Conservation (phyloP, 2,797 vertebrate species). For the Aplochiton taeniatus region DNA sequence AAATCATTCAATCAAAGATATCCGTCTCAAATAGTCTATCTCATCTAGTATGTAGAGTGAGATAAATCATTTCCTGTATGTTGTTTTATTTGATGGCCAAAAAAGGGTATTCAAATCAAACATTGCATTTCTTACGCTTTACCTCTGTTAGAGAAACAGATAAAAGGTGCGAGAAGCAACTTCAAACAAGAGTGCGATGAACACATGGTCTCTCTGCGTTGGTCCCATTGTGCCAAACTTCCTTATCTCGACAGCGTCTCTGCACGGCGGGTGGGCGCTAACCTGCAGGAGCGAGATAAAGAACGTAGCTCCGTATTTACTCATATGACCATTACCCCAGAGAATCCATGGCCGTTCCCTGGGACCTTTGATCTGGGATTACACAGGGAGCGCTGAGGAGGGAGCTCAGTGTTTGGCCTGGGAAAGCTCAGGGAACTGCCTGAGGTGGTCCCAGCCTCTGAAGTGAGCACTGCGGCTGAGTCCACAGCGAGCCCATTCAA, state of each 20-base stretch:
- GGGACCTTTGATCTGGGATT: slow-evolving; percentile 69
- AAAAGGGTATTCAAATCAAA: neutral
- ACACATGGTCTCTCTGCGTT: neutral
- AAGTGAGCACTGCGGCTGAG: slow-evolving; percentile 38
- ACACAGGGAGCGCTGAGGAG: slow-evolving; percentile 46
- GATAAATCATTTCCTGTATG: too few species aligned
- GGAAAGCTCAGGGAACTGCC: slow-evolving; percentile 43
- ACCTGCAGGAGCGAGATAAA: slow-evolving; percentile 30
- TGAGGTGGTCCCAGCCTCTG: slow-evolving; percentile 40
- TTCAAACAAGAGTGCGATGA: neutral
- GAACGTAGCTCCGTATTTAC: slow-evolving; percentile 19
- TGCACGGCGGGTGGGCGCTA: slow-evolving; percentile 2
- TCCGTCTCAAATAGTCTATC: too few species aligned
- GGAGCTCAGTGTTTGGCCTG: slow-evolving; percentile 43
- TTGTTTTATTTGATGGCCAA: neutral
- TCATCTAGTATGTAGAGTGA: neutral
- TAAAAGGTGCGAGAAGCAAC: neutral
- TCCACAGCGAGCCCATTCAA: neutral
- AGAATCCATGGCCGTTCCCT: slow-evolving; percentile 43
- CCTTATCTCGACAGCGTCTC: slow-evolving; percentile 9
- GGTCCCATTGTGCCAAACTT: slow-evolving; percentile 3
- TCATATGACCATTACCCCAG: slow-evolving; percentile 38
- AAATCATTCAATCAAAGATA: too few species aligned
- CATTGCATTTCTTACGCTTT: neutral
- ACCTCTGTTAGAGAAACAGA: neutral